Percentiles rank a stretch among this genome's conserved stretches.
Evolutionary conservation across 1,140 invertebrate genomes (phyloP).

Genomic region (Orchesella cincta): DNA sequence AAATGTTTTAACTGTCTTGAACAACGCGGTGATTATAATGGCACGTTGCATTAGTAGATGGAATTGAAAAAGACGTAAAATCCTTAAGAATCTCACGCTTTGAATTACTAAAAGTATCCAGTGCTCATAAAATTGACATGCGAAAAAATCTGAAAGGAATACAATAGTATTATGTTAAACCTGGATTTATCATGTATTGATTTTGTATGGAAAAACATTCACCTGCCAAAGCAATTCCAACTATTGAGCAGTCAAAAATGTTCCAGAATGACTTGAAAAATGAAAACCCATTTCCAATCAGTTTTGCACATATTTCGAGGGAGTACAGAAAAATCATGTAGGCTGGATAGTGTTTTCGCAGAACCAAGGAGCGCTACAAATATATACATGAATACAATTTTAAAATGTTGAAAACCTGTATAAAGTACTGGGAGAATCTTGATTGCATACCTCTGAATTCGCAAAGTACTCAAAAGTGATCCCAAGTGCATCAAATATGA

Average conservation of each 20-base stretch:
- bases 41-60: not conserved
- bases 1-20: not conserved
- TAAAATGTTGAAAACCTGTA: no score
- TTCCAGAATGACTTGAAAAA: constrained; percentile 11
- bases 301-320: not conserved
- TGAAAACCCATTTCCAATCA: not conserved
- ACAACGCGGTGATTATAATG: not conserved
- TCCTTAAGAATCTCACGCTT: constrained; percentile 8
- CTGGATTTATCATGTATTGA: no score
- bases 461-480: constrained; percentile 5
- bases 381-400: not conserved
- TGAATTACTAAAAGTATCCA: not conserved
- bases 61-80: constrained; percentile 4
- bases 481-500: not conserved
- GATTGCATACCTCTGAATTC: not conserved
- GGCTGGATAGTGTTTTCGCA: constrained; percentile 16
- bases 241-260: not conserved
- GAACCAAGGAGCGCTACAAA: not conserved
- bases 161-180: no score
- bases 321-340: constrained; percentile 7
- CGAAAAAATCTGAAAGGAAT: not conserved
- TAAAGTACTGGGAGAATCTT: no score
- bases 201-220: not conserved
- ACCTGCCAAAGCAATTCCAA: not conserved
- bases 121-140: not conserved